Evolutionary conservation across 1,140 invertebrate genomes (phyloP).

Genomic region (Lineus longissimus): DNA sequence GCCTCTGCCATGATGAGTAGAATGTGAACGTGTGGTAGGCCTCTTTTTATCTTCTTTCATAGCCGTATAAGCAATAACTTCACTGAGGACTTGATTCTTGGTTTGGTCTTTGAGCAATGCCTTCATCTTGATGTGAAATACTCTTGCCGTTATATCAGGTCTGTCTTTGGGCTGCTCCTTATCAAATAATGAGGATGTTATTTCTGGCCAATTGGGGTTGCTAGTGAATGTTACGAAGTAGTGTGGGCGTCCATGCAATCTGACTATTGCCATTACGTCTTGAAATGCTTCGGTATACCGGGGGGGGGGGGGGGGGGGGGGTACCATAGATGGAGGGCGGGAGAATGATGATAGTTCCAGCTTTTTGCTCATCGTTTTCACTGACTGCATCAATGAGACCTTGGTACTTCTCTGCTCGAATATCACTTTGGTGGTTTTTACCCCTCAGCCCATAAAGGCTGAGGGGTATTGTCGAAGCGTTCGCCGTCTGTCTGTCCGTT

Average conservation of each 20-base stretch:
- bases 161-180: constrained; percentile 39
- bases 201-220: constrained; percentile 57
- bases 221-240: constrained; percentile 58
- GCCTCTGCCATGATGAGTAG: constrained; percentile 47
- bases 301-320: constrained; percentile 48
- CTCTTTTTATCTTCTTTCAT: constrained; percentile 59
- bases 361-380: constrained; percentile 13
- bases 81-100: constrained; percentile 44
- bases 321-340: constrained; percentile 47
- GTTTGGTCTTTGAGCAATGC: constrained; percentile 52
- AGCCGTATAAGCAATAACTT: constrained; percentile 41
- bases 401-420: constrained; percentile 28
- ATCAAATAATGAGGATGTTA: constrained; percentile 34
- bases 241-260: constrained; percentile 51
- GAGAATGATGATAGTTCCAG: constrained; percentile 49
- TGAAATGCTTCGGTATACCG: constrained; percentile 54
- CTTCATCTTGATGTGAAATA: constrained; percentile 57
- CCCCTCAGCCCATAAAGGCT: too few species aligned
- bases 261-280: constrained; percentile 57
- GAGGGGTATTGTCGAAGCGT: too few species aligned
- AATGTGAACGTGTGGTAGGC: constrained; percentile 58
- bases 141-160: constrained; percentile 54
- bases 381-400: constrained; percentile 25
- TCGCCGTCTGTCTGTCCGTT: too few species aligned
- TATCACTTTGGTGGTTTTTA: constrained; percentile 27